Evolutionary conservation across 2,113 vertebrate species (phyloP), one percentile per base, ranked within the genome.

Genomic region (Emydura subglobosa): DNA sequence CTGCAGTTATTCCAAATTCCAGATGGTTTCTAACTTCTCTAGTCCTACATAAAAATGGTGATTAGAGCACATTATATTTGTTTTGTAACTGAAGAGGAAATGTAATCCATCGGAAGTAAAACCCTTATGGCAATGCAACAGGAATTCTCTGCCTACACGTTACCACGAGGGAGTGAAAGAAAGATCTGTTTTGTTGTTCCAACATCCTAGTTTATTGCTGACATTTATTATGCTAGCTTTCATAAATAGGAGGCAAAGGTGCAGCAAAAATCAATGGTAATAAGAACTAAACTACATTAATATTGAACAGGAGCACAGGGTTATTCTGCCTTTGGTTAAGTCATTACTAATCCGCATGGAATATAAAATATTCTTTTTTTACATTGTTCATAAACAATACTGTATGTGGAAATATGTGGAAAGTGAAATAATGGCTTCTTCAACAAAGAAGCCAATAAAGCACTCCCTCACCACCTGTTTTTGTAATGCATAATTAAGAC

Each of bases 221-320:
- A 84, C 88, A 90, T 96, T 94, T 86, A n/a, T 92, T 94, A 83
- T 8, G 7, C 6, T 79, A 53, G 79, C 65, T 95, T 93, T 93
- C 87, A 94, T 72, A 95, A 95, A 95, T 55, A 82, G 65, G 61
- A 82, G 80, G 79, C 89, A 82, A 96, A 94, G 44, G 86, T 90
- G 83, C 76, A 53, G 72, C 61, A 25, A 10, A 96, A 97, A 96
- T 95, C 83, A 27, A 88, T 92, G 92, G 31, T 89, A 90, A 65
- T 91, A 92, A 84, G 59, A 90, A 54, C 85, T 83, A 25, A 92
- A 88, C 84, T 51, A 21, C 55, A 92, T 84, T 85, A 88, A 81
- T 80, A 95, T 72, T 91, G 85, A 96, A 16, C 53, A 78, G 78
- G 78, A 94, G 85, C 74, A 91, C 80, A 95, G 86, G 83, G 55